Conservation (phyloP, 2,888 invertebrate species). For the Clistopyga incitator region DNA sequence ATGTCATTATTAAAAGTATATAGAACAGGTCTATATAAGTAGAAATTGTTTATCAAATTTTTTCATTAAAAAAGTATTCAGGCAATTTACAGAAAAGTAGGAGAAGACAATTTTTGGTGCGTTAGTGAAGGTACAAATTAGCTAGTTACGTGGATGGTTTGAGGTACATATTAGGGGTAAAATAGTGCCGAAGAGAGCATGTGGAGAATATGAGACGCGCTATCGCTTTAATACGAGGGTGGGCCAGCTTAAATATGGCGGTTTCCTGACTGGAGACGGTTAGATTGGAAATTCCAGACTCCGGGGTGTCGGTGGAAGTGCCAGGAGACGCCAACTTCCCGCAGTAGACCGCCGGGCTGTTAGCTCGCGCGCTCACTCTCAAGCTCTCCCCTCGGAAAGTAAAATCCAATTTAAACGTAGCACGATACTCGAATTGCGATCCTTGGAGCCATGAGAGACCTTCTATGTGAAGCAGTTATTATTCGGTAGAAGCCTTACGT, state of each 20-base stretch:
- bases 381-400: conserved; percentile 70
- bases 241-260: conserved; percentile 72
- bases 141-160: background rate
- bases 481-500: conserved; percentile 48
- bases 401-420: conserved; percentile 78
- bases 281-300: conserved; percentile 77
- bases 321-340: conserved; percentile 75
- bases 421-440: conserved; percentile 76
- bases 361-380: conserved; percentile 58
- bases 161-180: conserved; percentile 3
- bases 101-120: conserved; percentile 27
- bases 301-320: conserved; percentile 70
- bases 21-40: background rate
- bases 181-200: conserved; percentile 4
- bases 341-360: conserved; percentile 65
- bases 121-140: conserved; percentile 11
- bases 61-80: conserved; percentile 32
- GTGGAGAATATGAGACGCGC: conserved; percentile 38
- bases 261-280: conserved; percentile 70
- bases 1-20: conserved; percentile 5
- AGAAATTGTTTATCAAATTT: conserved; percentile 7
- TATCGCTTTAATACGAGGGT: conserved; percentile 60
- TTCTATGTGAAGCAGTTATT: conserved; percentile 58
- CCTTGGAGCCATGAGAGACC: conserved; percentile 52
- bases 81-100: conserved; percentile 27